Base-by-base conservation (phyloP, 92 coral and sea anemone species). In the Parazoanthus swiftii region DNA sequence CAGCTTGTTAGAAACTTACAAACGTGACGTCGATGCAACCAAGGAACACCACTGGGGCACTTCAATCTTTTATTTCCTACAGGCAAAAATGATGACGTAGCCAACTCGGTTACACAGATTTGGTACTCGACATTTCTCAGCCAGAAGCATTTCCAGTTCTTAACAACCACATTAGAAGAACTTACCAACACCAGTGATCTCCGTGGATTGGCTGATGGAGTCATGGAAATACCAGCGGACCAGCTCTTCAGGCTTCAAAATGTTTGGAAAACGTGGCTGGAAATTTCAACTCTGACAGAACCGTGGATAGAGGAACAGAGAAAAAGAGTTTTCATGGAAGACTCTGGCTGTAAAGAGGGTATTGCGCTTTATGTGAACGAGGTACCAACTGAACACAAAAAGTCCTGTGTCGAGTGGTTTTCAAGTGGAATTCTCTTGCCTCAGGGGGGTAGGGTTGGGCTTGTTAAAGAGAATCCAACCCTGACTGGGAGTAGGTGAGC, bases 111-210 rank as follows among this genome's bases (percentile, higher is more conserved):
- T 59, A 93, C 93, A 51, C 96, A 95, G 83, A 90, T 93, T 13
- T 95, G 96, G 98, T 95, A 95, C 80, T 95, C 98, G n/a, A 79
- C 91, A 72, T 73, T 85, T n/a, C 92, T 94, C 50, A 91, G 92
- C 43, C 89, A 85, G 29, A 39, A 79, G 5, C 86, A 91, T 67
- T 88, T 85, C 23, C 67, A 58, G 66, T 88, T 88, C 38, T 89
- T 93, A 15, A 37, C 81, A 43, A 29, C 81, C 16, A 80, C 92
- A 8, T 89, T 95, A 11, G 71, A 76, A 46, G 94, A 92, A 44
- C 85, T 95, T 66, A 50, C 43, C 56, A 51, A 78, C 29, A 71
- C 84, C 58, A 84, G 92, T 20, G 79, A 86, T 65, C 90, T 91
- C 13, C 89, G 90, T 74, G 90, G 80, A 6, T 80, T 95, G 44